Percentiles rank a stretch among this genome's conserved stretches.
Evolutionary conservation across 2,797 vertebrate species (phyloP).

Genomic region (Tarsius wallacei): DNA sequence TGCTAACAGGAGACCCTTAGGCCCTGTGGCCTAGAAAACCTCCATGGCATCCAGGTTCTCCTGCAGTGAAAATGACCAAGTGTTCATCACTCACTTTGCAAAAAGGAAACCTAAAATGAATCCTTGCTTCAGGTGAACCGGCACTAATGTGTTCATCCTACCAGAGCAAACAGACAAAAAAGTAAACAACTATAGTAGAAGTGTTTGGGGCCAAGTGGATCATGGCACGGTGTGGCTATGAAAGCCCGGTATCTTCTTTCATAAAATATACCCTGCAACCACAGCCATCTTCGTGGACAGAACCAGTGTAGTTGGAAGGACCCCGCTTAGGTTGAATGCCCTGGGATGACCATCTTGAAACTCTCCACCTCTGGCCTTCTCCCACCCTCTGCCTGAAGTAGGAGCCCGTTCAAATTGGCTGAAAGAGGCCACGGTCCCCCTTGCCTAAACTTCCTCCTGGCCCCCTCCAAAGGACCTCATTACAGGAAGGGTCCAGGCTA

Average conservation of each 20-base stretch:
- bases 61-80: background rate
- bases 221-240: background rate
- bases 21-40: background rate
- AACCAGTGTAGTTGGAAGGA: background rate
- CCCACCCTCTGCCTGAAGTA: background rate
- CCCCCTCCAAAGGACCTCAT: background rate
- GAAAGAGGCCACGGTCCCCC: background rate
- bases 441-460: background rate
- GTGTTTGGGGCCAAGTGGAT: background rate
- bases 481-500: too few species aligned
- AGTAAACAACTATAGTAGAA: background rate
- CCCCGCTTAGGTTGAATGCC: background rate
- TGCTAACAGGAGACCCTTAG: background rate
- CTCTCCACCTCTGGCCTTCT: background rate
- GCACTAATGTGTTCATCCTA: background rate
- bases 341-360: background rate
- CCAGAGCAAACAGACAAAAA: background rate
- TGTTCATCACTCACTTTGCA: background rate
- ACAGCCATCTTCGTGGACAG: background rate
- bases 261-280: background rate
- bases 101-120: conserved; percentile 8
- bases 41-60: background rate
- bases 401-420: background rate
- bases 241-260: background rate
- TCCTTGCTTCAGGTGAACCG: background rate